These are phyloP conservation scores for Porites australiensis DNA, from an alignment of 64 coral and sea anemone species.

Conservation along the genomic window DNA sequence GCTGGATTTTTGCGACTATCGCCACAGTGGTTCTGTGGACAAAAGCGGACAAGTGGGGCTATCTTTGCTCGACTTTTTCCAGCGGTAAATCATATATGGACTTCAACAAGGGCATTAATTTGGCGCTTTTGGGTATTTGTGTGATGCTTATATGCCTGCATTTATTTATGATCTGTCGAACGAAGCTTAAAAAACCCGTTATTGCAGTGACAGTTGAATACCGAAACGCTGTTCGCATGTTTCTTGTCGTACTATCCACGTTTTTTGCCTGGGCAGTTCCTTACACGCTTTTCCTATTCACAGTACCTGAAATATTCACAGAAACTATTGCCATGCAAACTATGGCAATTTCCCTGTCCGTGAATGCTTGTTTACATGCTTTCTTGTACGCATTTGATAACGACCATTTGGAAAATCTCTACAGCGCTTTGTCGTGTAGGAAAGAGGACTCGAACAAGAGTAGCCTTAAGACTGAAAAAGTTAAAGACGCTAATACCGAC, in stretches of 20 bases:
- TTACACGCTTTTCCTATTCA: conserved; percentile 70
- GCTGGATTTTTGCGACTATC: conserved; percentile 86
- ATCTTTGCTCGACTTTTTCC: conserved; percentile 84
- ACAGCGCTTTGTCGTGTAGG: conserved; percentile 78
- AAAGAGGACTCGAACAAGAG: conserved; percentile 44
- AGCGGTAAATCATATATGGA: conserved; percentile 71
- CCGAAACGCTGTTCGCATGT: conserved; percentile 73
- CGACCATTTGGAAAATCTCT: conserved; percentile 83
- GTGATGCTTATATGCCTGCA: conserved; percentile 68
- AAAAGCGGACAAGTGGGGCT: conserved; percentile 83
- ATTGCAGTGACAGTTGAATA: conserved; percentile 51
- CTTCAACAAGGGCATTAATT: conserved; percentile 79
- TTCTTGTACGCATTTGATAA: conserved; percentile 94
- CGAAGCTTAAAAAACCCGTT: conserved; percentile 14
- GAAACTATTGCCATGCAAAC: conserved; percentile 78
- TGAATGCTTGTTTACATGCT: conserved; percentile 89
- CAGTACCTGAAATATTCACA: conserved; percentile 73
- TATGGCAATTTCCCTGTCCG: conserved; percentile 77
- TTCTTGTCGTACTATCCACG: conserved; percentile 82
- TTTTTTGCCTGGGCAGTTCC: conserved; percentile 78
- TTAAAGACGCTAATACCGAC: background rate
- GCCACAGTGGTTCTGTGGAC: conserved; percentile 86
- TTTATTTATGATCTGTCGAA: conserved; percentile 71
- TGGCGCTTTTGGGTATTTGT: conserved; percentile 59
- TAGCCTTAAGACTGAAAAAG: background rate